Conservation (phyloP, 2,797 vertebrate species). For the Sparus aurata region DNA sequence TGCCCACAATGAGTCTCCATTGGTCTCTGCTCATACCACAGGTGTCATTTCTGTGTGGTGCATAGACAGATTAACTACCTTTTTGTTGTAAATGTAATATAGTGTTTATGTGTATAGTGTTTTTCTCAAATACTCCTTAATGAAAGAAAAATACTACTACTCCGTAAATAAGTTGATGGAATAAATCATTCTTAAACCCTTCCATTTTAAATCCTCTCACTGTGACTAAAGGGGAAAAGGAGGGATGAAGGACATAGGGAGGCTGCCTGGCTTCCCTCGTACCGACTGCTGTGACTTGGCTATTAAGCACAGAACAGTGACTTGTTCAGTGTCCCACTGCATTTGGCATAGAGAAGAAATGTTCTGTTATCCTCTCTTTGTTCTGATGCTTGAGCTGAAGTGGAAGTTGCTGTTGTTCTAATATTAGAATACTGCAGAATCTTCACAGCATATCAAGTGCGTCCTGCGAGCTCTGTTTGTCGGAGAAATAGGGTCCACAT, state of each 20-base stretch:
- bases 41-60: not conserved
- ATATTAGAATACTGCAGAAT: conserved; percentile 18
- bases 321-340: conserved; percentile 5
- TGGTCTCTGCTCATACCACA: conserved; percentile 25
- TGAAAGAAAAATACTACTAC: not conserved
- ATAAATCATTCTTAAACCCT: not conserved
- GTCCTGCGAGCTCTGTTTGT: conserved; percentile 10
- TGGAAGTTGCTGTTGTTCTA: conserved; percentile 13
- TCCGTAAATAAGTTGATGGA: not conserved
- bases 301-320: conserved; percentile 27
- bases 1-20: conserved; percentile 29
- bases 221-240: conserved; percentile 15
- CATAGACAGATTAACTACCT: not conserved
- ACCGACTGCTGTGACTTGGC: conserved; percentile 56
- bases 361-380: conserved; percentile 11
- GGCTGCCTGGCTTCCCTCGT: conserved; percentile 45
- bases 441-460: not conserved
- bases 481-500: not conserved
- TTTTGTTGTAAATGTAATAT: not conserved
- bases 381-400: conserved; percentile 5
- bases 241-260: conserved; percentile 19
- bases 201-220: conserved; percentile 2
- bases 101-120: not conserved
- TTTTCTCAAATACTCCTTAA: not conserved
- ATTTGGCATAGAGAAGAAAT: conserved; percentile 14